Conservation (phyloP, 1,140 invertebrate genomes). For the Helicoverpa armigera region DNA sequence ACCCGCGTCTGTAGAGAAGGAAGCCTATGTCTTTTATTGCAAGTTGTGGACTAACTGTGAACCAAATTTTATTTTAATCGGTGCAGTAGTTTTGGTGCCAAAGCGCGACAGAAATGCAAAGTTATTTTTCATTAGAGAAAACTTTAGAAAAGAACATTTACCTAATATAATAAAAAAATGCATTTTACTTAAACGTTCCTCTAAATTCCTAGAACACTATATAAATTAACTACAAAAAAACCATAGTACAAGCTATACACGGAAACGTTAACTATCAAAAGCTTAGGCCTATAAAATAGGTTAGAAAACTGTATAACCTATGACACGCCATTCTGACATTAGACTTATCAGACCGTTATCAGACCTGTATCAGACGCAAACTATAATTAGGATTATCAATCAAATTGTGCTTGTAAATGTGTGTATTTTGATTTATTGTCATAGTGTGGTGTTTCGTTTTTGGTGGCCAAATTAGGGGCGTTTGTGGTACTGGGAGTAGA, state of each 20-base stretch:
- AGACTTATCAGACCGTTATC: conserved; percentile 22
- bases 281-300: conserved; percentile 29
- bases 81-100: no score
- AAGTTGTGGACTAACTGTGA: no score
- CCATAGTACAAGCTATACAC: no score
- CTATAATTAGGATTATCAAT: conserved; percentile 47
- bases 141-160: no score
- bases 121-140: no score
- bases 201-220: neutral
- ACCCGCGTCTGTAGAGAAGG: no score
- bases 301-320: conserved; percentile 13
- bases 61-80: no score
- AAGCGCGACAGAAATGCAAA: no score
- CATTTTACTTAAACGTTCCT: no score
- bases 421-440: conserved; percentile 40
- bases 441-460: neutral
- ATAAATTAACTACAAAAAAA: neutral
- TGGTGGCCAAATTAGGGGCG: neutral
- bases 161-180: no score
- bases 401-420: conserved; percentile 2
- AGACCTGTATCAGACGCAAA: conserved; percentile 12
- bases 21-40: no score
- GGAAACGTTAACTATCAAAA: conserved; percentile 13
- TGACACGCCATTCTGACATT: conserved; percentile 32
- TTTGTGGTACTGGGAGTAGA: no score